Evolutionary conservation across 1,140 invertebrate genomes (phyloP).

Genomic region (Magallana ariakensis): DNA sequence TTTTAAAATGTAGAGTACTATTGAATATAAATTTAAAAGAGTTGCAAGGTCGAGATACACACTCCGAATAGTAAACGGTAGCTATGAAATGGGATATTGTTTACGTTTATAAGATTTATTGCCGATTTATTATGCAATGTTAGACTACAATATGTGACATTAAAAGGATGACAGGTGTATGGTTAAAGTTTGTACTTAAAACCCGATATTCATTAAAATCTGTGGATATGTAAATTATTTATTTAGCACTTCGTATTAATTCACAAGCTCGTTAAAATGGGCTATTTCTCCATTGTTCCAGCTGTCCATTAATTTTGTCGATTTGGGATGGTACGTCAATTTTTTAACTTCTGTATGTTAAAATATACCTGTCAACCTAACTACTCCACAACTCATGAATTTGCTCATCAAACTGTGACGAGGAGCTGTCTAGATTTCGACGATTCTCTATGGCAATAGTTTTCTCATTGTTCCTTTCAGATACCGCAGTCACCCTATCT

Average conservation of each 20-base stretch:
- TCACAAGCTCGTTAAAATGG: background rate
- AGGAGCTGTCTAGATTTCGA: background rate
- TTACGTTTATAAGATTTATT: background rate
- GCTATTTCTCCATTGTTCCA: too few relatives aligned
- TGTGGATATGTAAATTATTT: slow-evolving; percentile 1
- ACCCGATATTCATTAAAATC: background rate
- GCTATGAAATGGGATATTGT: slow-evolving; percentile 19
- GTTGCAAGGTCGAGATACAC: background rate
- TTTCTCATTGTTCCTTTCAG: background rate
- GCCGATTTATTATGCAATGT: background rate
- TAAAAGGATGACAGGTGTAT: too few relatives aligned
- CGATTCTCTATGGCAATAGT: slow-evolving; percentile 1
- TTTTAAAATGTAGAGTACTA: background rate
- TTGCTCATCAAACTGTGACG: slow-evolving; percentile 6
- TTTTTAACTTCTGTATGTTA: background rate
- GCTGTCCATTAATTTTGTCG: background rate
- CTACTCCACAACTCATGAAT: background rate
- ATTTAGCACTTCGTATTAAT: background rate
- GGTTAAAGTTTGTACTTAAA: background rate
- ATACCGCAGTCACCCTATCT: background rate
- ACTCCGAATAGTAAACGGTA: background rate
- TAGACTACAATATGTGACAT: background rate
- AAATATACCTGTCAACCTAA: background rate
- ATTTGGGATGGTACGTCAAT: background rate
- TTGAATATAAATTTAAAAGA: background rate